These are phyloP conservation scores for Ailurus styani DNA, from an alignment of 2,113 vertebrate genomes.

Conservation along the genomic window DNA sequence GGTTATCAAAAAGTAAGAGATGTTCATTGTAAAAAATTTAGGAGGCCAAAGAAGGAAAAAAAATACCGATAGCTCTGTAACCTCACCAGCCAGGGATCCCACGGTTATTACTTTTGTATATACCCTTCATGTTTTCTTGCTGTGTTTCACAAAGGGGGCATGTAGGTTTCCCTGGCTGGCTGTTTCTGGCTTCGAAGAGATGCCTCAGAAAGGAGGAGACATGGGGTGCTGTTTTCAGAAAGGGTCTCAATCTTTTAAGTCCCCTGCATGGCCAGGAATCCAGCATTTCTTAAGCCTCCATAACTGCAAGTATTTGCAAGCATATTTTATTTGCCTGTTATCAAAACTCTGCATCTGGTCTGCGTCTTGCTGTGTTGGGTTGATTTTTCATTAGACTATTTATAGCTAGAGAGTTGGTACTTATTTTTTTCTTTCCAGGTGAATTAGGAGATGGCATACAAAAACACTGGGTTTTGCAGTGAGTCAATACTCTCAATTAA, in stretches of 20 bases:
- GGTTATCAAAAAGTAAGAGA: neutral
- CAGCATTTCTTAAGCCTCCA: neutral
- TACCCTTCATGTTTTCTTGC: neutral
- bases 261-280: conserved; percentile 12
- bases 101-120: neutral
- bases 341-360: conserved; percentile 54
- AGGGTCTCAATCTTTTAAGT: neutral
- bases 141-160: neutral
- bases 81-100: neutral
- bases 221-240: neutral
- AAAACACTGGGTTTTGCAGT: conserved; percentile 22
- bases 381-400: conserved; percentile 68
- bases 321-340: conserved; percentile 55
- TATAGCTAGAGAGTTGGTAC: conserved; percentile 43
- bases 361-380: conserved; percentile 31
- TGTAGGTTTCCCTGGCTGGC: neutral
- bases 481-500: conserved; percentile 32
- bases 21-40: neutral
- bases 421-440: conserved; percentile 54
- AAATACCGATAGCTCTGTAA: neutral
- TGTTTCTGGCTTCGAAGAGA: neutral
- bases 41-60: neutral
- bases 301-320: conserved; percentile 48
- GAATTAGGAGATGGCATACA: conserved; percentile 57
- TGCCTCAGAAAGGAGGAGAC: conserved; percentile 27